These are phyloP conservation scores for Craterocephalus amniculus DNA, from an alignment of 2,797 vertebrate genomes.

Conservation along the genomic window DNA sequence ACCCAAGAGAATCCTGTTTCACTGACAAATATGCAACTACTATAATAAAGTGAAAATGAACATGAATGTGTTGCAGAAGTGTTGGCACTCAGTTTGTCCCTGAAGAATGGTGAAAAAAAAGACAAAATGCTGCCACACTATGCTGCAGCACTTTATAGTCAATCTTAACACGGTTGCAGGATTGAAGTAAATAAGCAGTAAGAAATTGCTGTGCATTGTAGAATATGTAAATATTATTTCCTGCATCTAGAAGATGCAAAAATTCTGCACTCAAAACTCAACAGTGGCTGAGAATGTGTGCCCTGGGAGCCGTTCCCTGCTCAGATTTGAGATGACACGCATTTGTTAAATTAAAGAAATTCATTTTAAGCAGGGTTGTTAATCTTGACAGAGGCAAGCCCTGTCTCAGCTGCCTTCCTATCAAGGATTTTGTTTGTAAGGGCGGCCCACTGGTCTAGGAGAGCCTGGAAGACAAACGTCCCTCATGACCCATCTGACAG, in stretches of 20 bases:
- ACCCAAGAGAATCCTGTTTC: conserved; percentile 65
- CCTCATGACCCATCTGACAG: conserved; percentile 78
- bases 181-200: conserved; percentile 8
- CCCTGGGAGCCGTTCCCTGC: conserved; percentile 15
- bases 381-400: conserved; percentile 46
- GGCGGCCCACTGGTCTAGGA: conserved; percentile 50
- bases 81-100: conserved; percentile 37
- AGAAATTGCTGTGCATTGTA: conserved; percentile 21
- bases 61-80: conserved; percentile 52
- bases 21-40: conserved; percentile 54
- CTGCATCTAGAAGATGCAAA: conserved; percentile 28
- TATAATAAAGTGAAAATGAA: conserved; percentile 65
- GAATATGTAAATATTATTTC: conserved; percentile 48
- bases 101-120: conserved; percentile 22
- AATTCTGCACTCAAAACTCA: conserved; percentile 48
- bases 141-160: conserved; percentile 17
- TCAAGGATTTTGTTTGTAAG: conserved; percentile 46
- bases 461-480: conserved; percentile 68
- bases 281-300: conserved; percentile 40
- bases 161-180: conserved; percentile 11
- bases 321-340: conserved; percentile 44
- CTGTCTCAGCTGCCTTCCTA: conserved; percentile 32
- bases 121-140: conserved; percentile 20
- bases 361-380: conserved; percentile 43
- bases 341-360: conserved; percentile 68